phyloP scores from a whole-genome alignment of 2,797 vertebrate genomes.

The Thaleichthys pacificus region DNA sequence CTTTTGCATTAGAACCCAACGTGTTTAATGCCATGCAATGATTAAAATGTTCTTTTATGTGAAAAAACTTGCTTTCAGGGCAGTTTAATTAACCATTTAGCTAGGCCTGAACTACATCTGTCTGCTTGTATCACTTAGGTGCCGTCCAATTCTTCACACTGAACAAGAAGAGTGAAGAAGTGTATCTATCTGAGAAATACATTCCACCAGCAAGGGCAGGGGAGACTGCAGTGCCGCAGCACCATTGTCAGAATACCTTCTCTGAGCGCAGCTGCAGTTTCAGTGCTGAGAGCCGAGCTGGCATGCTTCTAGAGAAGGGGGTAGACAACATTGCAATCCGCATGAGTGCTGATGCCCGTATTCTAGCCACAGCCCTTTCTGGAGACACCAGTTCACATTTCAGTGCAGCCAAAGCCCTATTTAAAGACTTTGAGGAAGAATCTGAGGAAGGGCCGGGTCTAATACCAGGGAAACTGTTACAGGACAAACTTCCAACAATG shows the following conservation, averaged over 20 bases:
- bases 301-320: conserved; percentile 89
- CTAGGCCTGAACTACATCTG: background rate
- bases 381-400: conserved; percentile 64
- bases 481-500: conserved; percentile 54
- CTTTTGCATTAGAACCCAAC: too few species aligned
- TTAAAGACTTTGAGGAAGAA: conserved; percentile 72
- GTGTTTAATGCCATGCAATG: too few species aligned
- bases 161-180: conserved; percentile 74
- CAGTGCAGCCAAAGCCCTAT: conserved; percentile 57
- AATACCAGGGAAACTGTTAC: conserved; percentile 37
- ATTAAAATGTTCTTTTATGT: too few species aligned
- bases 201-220: conserved; percentile 50
- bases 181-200: conserved; percentile 70
- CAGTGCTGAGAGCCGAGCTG: conserved; percentile 87
- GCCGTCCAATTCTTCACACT: conserved; percentile 75
- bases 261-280: conserved; percentile 94
- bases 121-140: conserved; percentile 30
- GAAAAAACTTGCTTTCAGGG: too few species aligned
- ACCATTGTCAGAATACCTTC: conserved; percentile 86
- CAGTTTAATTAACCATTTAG: too few species aligned
- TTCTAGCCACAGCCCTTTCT: conserved; percentile 86
- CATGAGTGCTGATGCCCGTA: conserved; percentile 95
- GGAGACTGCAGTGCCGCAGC: conserved; percentile 75
- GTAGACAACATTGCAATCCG: conserved; percentile 87
- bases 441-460: conserved; percentile 44